These are phyloP conservation scores for Julus scandinavius DNA, from an alignment of 2,888 invertebrate genomes.

Conservation along the genomic window DNA sequence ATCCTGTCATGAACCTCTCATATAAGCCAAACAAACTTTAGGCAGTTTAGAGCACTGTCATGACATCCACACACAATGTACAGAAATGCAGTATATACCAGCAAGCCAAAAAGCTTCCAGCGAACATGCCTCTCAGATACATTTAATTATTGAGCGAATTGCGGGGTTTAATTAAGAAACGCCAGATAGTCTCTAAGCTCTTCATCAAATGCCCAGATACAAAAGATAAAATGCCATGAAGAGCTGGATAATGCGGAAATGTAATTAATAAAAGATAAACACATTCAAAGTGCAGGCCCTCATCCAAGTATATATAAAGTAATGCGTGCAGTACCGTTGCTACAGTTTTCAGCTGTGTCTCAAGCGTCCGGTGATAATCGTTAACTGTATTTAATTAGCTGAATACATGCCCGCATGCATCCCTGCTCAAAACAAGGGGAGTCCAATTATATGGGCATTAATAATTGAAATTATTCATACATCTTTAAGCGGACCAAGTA, in stretches of 20 bases:
- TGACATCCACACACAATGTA: not conserved
- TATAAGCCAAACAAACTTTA: too few species aligned
- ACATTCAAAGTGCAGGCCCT: not conserved
- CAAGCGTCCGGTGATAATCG: slow-evolving; percentile 39
- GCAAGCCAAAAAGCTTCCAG: not conserved
- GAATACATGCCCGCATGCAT: not conserved
- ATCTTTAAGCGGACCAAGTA: slow-evolving; percentile 32
- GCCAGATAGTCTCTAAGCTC: slow-evolving; percentile 31
- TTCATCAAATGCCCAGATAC: slow-evolving; percentile 9
- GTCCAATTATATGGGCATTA: slow-evolving; percentile 8
- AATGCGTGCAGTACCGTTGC: slow-evolving; percentile 12
- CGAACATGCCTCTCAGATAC: not conserved
- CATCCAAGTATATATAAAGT: not conserved
- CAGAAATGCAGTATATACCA: too few species aligned
- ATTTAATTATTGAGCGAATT: slow-evolving; percentile 31
- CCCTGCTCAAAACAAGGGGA: not conserved
- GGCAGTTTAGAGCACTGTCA: too few species aligned
- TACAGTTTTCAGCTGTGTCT: slow-evolving; percentile 14
- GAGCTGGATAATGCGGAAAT: slow-evolving; percentile 16
- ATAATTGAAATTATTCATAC: slow-evolving; percentile 42
- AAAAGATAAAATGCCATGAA: slow-evolving; percentile 20
- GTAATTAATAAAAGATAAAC: slow-evolving; percentile 30
- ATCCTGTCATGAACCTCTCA: too few species aligned
- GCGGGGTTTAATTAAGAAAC: slow-evolving; percentile 20
- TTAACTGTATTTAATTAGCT: slow-evolving; percentile 34